Evolutionary conservation across 2,797 vertebrate genomes (phyloP), one percentile per base, ranked within the genome.

Genomic region (Enteromius trimaculatus): DNA sequence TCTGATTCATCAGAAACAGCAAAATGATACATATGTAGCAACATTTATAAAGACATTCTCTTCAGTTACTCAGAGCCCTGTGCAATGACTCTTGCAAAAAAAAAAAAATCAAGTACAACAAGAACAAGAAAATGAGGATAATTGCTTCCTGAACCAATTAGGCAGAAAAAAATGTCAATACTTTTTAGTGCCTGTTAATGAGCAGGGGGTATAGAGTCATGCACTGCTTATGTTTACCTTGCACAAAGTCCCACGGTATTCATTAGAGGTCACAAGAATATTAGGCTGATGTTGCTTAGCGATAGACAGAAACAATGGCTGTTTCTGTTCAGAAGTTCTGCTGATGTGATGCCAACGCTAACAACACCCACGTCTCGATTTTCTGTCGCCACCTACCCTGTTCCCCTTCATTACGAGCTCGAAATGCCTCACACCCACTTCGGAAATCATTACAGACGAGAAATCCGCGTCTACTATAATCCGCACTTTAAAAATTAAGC

Each of bases 21-120:
- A n/a, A 72, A 70, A 51, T n/a, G 11, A 81, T 60, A 3, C 65
- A 85, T 69, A 85, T 89, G 85, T 85, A 84, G 55, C 81, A 80
- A 62, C 29, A n/a, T 76, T 72, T 79, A 77, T 77, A 55, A 76
- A 83, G 21, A 87, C 86, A 62, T 37, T 66, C 31, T 47, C 34
- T 42, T 37, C 4, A 51, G 55, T 74, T 3, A n/a, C 21, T 64
- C 39, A 60, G 16, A 49, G 64, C 44, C 37, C 7, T 26, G 49
- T 78, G 14, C 17, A 51, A 47, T 60, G 60, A 42, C 10, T 47
- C 14, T 13, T 34, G 26, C 13, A 1, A 31, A 53, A 4, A 23
- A 11, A 23, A 58, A 10, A 26, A 1, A 26, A 5, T 1, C 6
- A 29, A n/a, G n/a, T n/a, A n/a, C n/a, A n/a, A 14, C 1, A 26